Percentiles rank a stretch among this genome's conserved stretches.
phyloP scores from a whole-genome alignment of 2,113 vertebrate species.

The Empidonax traillii region DNA sequence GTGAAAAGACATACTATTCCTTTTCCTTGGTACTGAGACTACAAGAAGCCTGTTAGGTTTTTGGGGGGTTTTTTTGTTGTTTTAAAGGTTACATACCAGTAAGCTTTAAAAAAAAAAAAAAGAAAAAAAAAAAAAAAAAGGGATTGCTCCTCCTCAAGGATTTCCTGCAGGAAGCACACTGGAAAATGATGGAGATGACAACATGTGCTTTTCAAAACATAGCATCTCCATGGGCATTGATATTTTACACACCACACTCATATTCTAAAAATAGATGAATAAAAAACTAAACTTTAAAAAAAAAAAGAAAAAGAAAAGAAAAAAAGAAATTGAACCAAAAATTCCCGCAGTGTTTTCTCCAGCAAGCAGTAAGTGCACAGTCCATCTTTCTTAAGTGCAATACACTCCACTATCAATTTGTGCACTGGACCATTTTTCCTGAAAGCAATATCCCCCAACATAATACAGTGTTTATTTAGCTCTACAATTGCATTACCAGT shows the following conservation, averaged over 20 bases:
- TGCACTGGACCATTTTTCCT: slow-evolving; percentile 57
- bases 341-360: neutral
- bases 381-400: slow-evolving; percentile 50
- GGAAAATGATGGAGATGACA: neutral
- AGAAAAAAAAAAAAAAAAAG: neutral
- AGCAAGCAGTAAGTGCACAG: slow-evolving; percentile 19
- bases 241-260: neutral
- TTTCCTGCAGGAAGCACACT: neutral
- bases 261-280: neutral
- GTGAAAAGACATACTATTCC: neutral
- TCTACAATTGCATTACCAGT: slow-evolving; percentile 41
- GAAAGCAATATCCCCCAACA: slow-evolving; percentile 53
- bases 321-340: neutral
- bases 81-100: neutral
- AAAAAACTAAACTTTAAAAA: neutral
- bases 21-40: neutral
- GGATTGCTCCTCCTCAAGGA: neutral
- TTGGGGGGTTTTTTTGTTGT: neutral
- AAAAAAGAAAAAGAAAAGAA: neutral
- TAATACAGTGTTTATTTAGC: slow-evolving; percentile 45
- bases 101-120: too few species aligned
- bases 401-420: slow-evolving; percentile 51
- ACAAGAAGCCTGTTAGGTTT: neutral
- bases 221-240: neutral
- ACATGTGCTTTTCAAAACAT: neutral